Evolutionary conservation across 2,797 vertebrate species (phyloP).

Genomic region (Sebastes baramenuke): DNA sequence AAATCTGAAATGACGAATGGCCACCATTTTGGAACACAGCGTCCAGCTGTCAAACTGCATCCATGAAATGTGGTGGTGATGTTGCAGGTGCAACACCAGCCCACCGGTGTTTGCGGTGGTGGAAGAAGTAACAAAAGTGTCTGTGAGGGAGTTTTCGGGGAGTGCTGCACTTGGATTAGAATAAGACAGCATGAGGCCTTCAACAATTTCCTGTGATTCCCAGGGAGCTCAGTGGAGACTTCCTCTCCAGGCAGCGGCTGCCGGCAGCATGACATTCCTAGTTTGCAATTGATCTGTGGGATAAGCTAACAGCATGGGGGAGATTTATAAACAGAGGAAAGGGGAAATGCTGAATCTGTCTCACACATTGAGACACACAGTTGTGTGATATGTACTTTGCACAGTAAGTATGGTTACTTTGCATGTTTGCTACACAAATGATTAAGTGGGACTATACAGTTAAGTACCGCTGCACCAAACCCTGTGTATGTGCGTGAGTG

Average conservation of each 20-base stretch:
- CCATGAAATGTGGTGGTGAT: background rate
- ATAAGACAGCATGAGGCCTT: constrained; percentile 58
- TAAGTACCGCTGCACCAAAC: background rate
- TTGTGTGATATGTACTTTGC: background rate
- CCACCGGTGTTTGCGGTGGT: background rate
- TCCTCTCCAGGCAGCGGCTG: constrained; percentile 65
- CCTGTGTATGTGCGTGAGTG: background rate
- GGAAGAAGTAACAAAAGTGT: constrained; percentile 10
- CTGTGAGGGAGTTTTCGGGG: background rate
- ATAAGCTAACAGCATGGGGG: constrained; percentile 55
- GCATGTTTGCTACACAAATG: background rate
- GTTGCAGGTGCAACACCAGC: background rate
- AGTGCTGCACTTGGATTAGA: constrained; percentile 63
- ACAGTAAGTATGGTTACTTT: background rate
- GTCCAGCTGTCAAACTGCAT: background rate
- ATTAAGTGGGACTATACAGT: background rate
- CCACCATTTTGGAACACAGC: background rate
- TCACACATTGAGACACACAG: background rate
- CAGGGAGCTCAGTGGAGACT: constrained; percentile 72
- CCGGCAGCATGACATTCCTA: constrained; percentile 64
- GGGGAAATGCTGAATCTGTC: constrained; percentile 23
- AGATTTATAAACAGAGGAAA: constrained; percentile 35
- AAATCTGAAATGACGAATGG: background rate
- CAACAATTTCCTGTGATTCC: constrained; percentile 72
- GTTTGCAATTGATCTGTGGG: constrained; percentile 70